Base-by-base conservation (phyloP, 1,140 invertebrate species). In the Agrilus planipennis region DNA sequence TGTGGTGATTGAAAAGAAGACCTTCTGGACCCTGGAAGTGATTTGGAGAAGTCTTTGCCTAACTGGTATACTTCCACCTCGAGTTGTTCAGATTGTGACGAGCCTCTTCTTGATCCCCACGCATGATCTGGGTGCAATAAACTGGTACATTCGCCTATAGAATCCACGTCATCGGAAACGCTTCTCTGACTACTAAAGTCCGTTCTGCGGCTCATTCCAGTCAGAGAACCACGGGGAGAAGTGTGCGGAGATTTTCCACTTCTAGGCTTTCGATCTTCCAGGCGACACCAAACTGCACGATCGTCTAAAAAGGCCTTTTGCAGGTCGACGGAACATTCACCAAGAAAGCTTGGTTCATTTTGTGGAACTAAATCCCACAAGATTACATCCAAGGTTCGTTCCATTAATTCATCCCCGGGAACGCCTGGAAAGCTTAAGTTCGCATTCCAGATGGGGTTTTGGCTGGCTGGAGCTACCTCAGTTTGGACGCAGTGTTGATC, bases 401-500 rank as follows among this genome's bases (percentile, higher is more conserved):
- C 81, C 57, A 84, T 77, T 19, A 89, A 62, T 50, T 81, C 73
- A 44, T 88, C 84, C 1, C 77, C 81, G 20, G 76, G 75, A 12
- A 88, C 74, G 16, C 80, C 78, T 1, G 76, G 69, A 57, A 89
- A 86, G 37, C 81, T 81, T 14, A 89, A 65, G n/a, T 84, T 89
- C 11, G 86, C 84, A 54, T 90, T 89, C 87, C 86, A 91, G 31
- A 87, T 81, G 5, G 87, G 86, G 58, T 83, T 86, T 52, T 81
- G 82, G 1, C 82, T 82, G 7, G 82, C 77, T 40, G 84, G 83
- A 2, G 84, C 81, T 3, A 86, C 77, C 51, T 81, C 82, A 1
- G 85, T 89, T 55, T 84, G 83, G 36, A 81, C 67, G 11, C 77
- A 73, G 39, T 70, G 73, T 42, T 77, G 76, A 52, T 80, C 79